Evolutionary conservation across 2,113 vertebrate species (phyloP), one percentile per base, ranked within the genome.

Genomic region (Hyperoodon ampullatus): DNA sequence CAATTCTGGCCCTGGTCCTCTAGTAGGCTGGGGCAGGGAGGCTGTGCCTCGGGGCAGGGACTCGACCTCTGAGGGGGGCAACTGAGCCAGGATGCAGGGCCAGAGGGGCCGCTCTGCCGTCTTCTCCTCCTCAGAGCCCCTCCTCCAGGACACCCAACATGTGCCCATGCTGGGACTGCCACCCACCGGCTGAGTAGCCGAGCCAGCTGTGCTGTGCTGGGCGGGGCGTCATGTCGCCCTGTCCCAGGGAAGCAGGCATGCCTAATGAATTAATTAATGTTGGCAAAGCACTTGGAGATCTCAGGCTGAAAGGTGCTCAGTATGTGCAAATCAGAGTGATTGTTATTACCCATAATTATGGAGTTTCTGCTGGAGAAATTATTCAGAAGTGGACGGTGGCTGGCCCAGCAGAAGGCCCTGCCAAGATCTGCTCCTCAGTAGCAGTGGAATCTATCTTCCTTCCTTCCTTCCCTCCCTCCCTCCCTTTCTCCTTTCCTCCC

Each of bases 241-340:
- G 70, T 90, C 77, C 88, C 21, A 0, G 77, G 39, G 82, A 95
- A 71, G 96, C 2, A 7, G 81, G 77, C 0, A 0, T 74, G 91
- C 5, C 74, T 93, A 89, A 95, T 94, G 92, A 93, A 88, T 95
- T 85, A 92, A 97, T 97, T 87, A 93, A 88, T 96, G 95, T 93
- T 97, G 93, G 95, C 94, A 95, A 95, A 97, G 87, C 90, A 87
- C 87, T 96, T 90, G 95, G 93, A 93, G 83, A 82, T 88, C 88
- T 82, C 2, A 0, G 72, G 80, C 87, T 95, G 93, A 96, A 95
- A 92, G 94, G 90, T 92, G 84, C 81, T 90, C 90, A 80, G 23
- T 94, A 63, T 55, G 89, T 95, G 81, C 87, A 95, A 88, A 95
- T 95, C 93, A 96, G 92, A 95, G 83, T 88, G 95, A 95, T 83